Evolutionary conservation across 2,888 invertebrate genomes (phyloP), one percentile per base, ranked within the genome.

Genomic region (Rhogogaster chlorosoma): DNA sequence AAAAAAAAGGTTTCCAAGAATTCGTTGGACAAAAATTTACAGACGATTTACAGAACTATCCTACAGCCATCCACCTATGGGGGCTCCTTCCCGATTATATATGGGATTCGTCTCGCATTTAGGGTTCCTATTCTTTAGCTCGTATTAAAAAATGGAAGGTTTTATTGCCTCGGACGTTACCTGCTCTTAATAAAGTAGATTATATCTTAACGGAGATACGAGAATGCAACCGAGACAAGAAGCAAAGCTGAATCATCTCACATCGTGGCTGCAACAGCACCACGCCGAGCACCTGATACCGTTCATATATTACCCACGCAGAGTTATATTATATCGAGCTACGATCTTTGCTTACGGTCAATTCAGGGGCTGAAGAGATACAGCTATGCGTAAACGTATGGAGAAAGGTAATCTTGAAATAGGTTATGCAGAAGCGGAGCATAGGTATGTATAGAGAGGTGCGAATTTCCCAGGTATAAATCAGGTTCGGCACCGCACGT

Each of bases 121-220:
- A 83, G n/a, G 70, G 83, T 67, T 83, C 22, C 83, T 45, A 83
- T 83, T 83, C 83, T 83, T 83, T 32, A 32, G 29, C 42, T 29
- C 18, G 45, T n/a, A 42, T 83, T 70, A 83, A 83, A 82, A 83
- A 83, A 83, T 83, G 83, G 83, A 67, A 45, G 67, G 42, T 83
- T 83, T 83, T 70, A 83, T 64, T 70, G 83, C 83, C 67, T 12
- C 42, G 45, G 83, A 83, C 67, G 83, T 83, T 83, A 64, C 83
- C 83, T 83, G 83, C 49, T 83, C 83, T 83, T 83, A 83, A 83
- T 83, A 67, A 83, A 83, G 67, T 83, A 83, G 83, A 83, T 83
- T 67, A 22, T 83, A 83, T 83, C 83, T 67, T 10, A 36, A 18
- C 57, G 6, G 36, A 57, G 61, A 38, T 80, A 57, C 12, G 61